Evolutionary conservation across 1,140 invertebrate species (phyloP), one percentile per base, ranked within the genome.

Genomic region (Solenopsis fugax): DNA sequence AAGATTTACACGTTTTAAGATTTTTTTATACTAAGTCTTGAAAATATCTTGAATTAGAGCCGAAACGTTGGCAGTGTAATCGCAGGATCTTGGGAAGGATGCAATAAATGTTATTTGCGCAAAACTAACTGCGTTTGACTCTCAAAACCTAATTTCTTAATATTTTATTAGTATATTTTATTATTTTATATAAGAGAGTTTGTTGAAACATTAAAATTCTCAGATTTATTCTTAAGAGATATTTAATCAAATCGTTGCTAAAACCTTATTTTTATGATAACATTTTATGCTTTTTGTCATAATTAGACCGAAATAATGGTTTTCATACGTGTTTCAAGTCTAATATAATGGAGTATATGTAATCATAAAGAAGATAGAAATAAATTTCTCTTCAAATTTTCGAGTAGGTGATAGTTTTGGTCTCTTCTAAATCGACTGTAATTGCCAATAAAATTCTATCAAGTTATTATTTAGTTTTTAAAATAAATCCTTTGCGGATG

Each of bases 371-470:
- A 82, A 48, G n/a, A 76, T 5, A 64, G 54, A 18, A 76, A 34
- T 13, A 5, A 72, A 72, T 72, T 81, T 29, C 5, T n/a, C n/a
- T 67, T 71, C 2, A 34, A 71, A 54, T 2, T 45, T 13, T 18
- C 16, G 16, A 81, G 10, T 67, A 2, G 12, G 12, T 9, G 21
- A 56, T 56, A 56, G 5, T 56, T 69, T 56, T 21, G 7, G 4
- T 21, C 6, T 81, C 5, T 9, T 4, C 7, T 24, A 72, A 58
- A 58, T 56, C n/a, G 4, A 69, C 7, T 67, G 21, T 29, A 37
- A 69, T 80, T 37, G 21, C 7, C 48, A 64, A 45, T 29, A 81
- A 58, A 54, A 41, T 85, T 24, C 21, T 77, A 54, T 56, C 10
- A n/a, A 29, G 29, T 29, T 29, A 29, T 29, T 29, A 29, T 2